phyloP scores from a whole-genome alignment of 2,797 vertebrate species.

The Pogonophryne albipinna region DNA sequence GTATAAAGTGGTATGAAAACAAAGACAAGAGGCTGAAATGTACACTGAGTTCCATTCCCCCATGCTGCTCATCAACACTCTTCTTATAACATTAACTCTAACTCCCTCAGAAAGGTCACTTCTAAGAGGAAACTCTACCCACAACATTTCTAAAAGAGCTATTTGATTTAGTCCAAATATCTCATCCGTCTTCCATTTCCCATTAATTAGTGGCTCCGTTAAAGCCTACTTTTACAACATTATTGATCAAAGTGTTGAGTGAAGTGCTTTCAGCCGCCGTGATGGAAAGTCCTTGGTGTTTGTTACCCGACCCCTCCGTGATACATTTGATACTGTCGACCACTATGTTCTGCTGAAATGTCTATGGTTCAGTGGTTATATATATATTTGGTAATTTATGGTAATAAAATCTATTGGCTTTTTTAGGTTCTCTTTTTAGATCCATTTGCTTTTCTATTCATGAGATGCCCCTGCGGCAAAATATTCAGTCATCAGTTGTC shows the following conservation, averaged over 20 bases:
- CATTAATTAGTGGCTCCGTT: slow-evolving; percentile 43
- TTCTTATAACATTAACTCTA: slow-evolving; percentile 5
- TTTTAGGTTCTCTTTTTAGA: slow-evolving; percentile 34
- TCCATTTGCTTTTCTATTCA: slow-evolving; percentile 37
- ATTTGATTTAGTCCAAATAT: slow-evolving; percentile 41
- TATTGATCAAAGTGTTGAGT: slow-evolving; percentile 59
- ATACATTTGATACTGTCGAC: slow-evolving; percentile 17
- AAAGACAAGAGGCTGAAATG: no score
- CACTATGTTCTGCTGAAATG: slow-evolving; percentile 22
- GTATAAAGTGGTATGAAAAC: no score
- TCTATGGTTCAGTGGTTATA: slow-evolving; percentile 12
- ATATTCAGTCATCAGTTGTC: slow-evolving; percentile 33
- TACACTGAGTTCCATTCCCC: no score
- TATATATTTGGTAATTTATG: slow-evolving; percentile 47
- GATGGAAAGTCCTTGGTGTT: slow-evolving; percentile 36
- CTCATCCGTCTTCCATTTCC: slow-evolving; percentile 21
- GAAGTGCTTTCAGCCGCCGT: slow-evolving; percentile 18
- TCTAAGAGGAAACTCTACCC: slow-evolving; percentile 19
- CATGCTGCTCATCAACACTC: not conserved
- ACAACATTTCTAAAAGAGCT: slow-evolving; percentile 12
- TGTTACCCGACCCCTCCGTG: slow-evolving; percentile 12
- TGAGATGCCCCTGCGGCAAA: slow-evolving; percentile 34
- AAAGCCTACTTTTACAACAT: slow-evolving; percentile 40
- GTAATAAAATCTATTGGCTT: slow-evolving; percentile 35
- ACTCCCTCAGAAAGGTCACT: slow-evolving; percentile 36